phyloP scores from a whole-genome alignment of 2,888 invertebrate species.

The Cyclophora albipunctata region DNA sequence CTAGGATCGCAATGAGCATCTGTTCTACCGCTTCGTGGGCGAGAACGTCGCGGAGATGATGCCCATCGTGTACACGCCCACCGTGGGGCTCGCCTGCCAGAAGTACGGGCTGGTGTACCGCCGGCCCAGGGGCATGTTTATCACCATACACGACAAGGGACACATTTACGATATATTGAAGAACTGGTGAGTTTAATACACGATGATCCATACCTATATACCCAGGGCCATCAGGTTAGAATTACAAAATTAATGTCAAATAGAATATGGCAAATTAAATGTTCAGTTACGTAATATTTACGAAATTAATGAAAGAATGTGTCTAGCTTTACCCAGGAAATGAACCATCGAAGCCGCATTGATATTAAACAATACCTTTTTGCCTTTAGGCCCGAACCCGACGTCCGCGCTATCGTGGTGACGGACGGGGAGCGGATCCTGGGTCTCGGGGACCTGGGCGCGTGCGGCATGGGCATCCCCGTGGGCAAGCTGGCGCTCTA shows the following conservation, averaged over 20 bases:
- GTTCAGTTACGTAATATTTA: no score
- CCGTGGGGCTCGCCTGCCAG: slow-evolving; percentile 98
- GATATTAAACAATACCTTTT: no score
- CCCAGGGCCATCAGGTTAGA: no score
- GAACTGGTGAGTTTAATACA: slow-evolving; percentile 83
- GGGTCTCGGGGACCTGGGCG: slow-evolving; percentile 97
- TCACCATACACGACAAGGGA: slow-evolving; percentile 96
- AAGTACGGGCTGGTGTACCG: slow-evolving; percentile 95
- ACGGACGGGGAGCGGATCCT: slow-evolving; percentile 99
- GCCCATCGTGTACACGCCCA: slow-evolving; percentile 99
- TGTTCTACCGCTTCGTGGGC: slow-evolving; percentile 93
- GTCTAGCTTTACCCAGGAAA: no score
- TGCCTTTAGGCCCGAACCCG: slow-evolving; percentile 83
- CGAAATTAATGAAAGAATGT: no score
- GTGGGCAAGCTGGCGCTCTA: slow-evolving; percentile 97
- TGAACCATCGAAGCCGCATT: no score
- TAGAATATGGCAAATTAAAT: no score
- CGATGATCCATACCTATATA: no score
- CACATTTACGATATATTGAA: slow-evolving; percentile 94
- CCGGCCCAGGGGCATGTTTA: slow-evolving; percentile 94
- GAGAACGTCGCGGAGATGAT: slow-evolving; percentile 93
- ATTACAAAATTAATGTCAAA: no score
- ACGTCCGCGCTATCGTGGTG: slow-evolving; percentile 92
- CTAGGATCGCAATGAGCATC: slow-evolving; percentile 95
- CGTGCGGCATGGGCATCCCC: slow-evolving; percentile 99